Percentiles rank a stretch among this genome's conserved stretches.
These are phyloP conservation scores for Andricus grossulariae DNA, from an alignment of 1,140 invertebrate genomes.

Conservation along the genomic window DNA sequence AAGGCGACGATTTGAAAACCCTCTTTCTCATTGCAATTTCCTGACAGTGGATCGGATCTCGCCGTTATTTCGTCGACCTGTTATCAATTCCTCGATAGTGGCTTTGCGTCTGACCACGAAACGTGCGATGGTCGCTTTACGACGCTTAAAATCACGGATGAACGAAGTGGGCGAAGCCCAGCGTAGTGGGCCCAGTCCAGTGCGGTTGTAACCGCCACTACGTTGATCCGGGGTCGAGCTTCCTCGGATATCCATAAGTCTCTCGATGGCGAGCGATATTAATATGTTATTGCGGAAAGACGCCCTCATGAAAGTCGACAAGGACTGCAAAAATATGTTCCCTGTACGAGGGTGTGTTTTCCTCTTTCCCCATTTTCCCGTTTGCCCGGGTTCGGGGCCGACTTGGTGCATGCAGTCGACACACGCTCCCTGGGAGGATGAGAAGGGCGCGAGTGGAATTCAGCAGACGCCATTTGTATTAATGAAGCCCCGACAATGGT, in stretches of 20 bases:
- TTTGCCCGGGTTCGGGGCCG: slow-evolving; percentile 38
- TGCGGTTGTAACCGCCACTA: slow-evolving; percentile 58
- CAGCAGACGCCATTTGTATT: slow-evolving; percentile 77
- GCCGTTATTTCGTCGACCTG: slow-evolving; percentile 43
- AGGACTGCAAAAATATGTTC: slow-evolving; percentile 73
- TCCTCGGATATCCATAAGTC: slow-evolving; percentile 66
- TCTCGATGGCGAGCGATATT: slow-evolving; percentile 67
- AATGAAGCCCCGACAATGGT: slow-evolving; percentile 76
- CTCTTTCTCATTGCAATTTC: slow-evolving; percentile 12
- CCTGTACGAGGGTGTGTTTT: slow-evolving; percentile 51
- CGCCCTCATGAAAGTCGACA: slow-evolving; percentile 76
- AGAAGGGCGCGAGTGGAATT: slow-evolving; percentile 66
- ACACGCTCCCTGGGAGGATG: slow-evolving; percentile 49
- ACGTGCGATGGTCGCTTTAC: slow-evolving; percentile 71
- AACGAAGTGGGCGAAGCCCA: slow-evolving; percentile 27
- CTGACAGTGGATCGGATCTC: slow-evolving; percentile 5
- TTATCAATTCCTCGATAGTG: slow-evolving; percentile 64
- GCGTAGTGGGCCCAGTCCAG: slow-evolving; percentile 42
- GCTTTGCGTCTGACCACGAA: slow-evolving; percentile 36
- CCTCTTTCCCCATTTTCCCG: background rate
- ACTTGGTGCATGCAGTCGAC: slow-evolving; percentile 41
- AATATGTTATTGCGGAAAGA: slow-evolving; percentile 77
- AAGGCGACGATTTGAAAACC: background rate
- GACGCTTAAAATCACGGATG: slow-evolving; percentile 65
- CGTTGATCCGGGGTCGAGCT: slow-evolving; percentile 70